Base-by-base conservation (phyloP, 2,888 invertebrate species). In the Cistogaster globosa region DNA sequence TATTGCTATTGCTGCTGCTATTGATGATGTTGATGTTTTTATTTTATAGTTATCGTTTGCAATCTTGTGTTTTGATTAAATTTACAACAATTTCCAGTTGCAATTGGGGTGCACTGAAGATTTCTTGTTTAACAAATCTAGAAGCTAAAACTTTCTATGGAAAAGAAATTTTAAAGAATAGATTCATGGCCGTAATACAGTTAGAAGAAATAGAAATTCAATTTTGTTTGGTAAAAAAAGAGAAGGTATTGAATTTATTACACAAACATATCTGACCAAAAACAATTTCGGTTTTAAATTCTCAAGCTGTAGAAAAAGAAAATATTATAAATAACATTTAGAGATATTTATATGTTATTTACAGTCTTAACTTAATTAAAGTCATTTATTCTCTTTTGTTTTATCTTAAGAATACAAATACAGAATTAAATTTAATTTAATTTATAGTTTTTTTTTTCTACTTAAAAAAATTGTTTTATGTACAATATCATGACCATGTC, bases 1-100 rank as follows among this genome's bases (percentile, higher is more conserved):
- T 38, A 38, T 42, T 67, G 18, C 68, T 69, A 3, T 32, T 53
- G 26, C 53, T 78, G 42, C 53, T 78, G 62, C 51, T 69, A 60
- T 76, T 76, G 77, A 68, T 77, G 77, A 53, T 80, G 65, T 67
- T 80, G 72, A 51, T 80, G 71, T 58, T 80, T 62, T 79, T 80
- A 74, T 55, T 79, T 71, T 79, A 79, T 74, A 53, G 18, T 65
- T 74, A 74, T 80, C 74, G 76, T 71, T 78, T 57, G 81, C 81
- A 74, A 78, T 82, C 81, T 75, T 85, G 68, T 82, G 75, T 79
- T 82, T 74, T 85, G 85, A 82, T 82, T 74, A 85, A 78, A 81
- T 85, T 85, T 85, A 82, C 68, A 85, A 84, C 72, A 78, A 68
- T 71, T 82, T 82, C 71, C 84, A 84, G 62, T 74, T 78, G 81